Conservation (phyloP, 2,113 vertebrate species). For the Leptodactylus fuscus region DNA sequence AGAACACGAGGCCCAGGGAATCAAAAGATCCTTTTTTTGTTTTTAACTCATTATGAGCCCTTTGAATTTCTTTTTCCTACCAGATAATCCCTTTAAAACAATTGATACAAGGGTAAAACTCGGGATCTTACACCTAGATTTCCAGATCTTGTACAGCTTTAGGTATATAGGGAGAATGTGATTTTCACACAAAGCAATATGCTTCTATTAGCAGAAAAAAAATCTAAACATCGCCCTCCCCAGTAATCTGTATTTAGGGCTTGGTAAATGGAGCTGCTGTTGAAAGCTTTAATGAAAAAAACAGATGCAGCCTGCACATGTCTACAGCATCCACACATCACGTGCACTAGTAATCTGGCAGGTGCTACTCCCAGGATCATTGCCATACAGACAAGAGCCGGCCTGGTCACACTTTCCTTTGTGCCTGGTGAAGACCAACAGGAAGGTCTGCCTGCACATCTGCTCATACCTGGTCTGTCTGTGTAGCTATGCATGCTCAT, state of each 20-base stretch:
- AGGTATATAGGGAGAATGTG: not conserved
- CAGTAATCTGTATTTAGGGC: slow-evolving; percentile 22
- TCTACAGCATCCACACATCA: slow-evolving; percentile 22
- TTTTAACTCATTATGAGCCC: too few relatives aligned
- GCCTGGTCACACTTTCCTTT: not conserved
- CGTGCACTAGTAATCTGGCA: slow-evolving; percentile 34
- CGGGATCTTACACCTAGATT: not conserved
- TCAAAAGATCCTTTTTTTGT: too few relatives aligned
- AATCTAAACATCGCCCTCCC: not conserved
- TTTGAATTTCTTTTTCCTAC: too few relatives aligned
- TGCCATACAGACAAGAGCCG: not conserved
- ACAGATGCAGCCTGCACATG: slow-evolving; percentile 35
- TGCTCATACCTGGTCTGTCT: not conserved
- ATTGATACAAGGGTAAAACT: too few relatives aligned
- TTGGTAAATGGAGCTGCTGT: slow-evolving; percentile 7
- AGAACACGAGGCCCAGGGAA: too few relatives aligned
- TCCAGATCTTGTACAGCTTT: not conserved
- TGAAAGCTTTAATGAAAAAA: slow-evolving; percentile 22
- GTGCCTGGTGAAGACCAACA: not conserved
- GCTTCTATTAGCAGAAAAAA: slow-evolving; percentile 5
- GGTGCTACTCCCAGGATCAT: slow-evolving; percentile 3
- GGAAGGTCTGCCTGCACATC: not conserved
- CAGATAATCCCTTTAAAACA: too few relatives aligned
- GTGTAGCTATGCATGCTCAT: not conserved
- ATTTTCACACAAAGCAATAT: not conserved